phyloP scores from a whole-genome alignment of 2,888 invertebrate species.

The Coelopa pilipes region DNA sequence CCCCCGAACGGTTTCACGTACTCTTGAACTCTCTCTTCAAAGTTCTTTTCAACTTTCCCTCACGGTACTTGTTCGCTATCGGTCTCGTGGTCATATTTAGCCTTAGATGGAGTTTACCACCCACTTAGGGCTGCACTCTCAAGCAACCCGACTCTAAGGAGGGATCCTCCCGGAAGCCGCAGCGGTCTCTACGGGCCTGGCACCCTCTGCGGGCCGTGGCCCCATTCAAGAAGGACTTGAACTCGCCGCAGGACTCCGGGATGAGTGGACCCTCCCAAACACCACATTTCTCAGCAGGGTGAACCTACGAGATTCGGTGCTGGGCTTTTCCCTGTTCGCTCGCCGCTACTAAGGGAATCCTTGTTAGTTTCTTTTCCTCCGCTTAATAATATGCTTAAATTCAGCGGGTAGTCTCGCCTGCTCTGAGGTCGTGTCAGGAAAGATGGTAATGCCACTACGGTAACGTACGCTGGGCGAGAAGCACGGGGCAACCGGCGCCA shows the following conservation, averaged over 20 bases:
- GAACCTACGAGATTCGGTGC: constrained; percentile 52
- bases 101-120: too few species aligned
- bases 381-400: too few species aligned
- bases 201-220: constrained; percentile 69
- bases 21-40: too few species aligned
- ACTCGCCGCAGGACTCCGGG: constrained; percentile 54
- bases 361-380: too few species aligned
- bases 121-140: constrained; percentile 45
- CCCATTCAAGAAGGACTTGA: too few species aligned
- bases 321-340: constrained; percentile 54
- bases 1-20: too few species aligned
- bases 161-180: constrained; percentile 48
- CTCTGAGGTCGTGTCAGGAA: constrained; percentile 65
- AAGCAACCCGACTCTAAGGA: constrained; percentile 54
- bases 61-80: too few species aligned
- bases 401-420: constrained; percentile 67
- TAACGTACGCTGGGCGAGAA: too few species aligned
- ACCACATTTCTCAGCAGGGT: constrained; percentile 47
- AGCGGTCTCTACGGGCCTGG: constrained; percentile 62
- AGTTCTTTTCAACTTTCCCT: too few species aligned
- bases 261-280: constrained; percentile 40
- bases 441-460: too few species aligned
- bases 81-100: too few species aligned
- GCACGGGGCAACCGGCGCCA: too few species aligned
- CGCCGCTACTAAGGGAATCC: constrained; percentile 74